Base-by-base conservation (phyloP, 1,140 invertebrate genomes). In the Phymorhynchus buccinoides region DNA sequence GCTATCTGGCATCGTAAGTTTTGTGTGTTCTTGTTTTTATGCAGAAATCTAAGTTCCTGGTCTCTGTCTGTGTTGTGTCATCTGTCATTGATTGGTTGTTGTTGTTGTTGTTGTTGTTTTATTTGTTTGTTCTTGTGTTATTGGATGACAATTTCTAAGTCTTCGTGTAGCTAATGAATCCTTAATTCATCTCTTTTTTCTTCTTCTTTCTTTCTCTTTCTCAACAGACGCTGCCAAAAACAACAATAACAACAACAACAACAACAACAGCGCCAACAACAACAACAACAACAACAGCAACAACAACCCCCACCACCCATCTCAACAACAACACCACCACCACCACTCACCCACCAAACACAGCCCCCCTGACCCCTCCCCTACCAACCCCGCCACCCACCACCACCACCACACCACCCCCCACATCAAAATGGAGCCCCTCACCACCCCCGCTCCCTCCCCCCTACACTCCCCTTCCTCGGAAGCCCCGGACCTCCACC, bases 381-480 rank as follows among this genome's bases (percentile, higher is more conserved):
- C 9, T 4, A 6, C 32, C 9, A 6, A 30, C 27, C 78, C 7
- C n/a, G n/a, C 44, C 78, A 32, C 1, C 52, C 30, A n/a, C n/a
- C 62, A 66, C 3, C 32, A 73, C 9, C 44, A 30, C 27, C 78
- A 30, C 78, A 30, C 44, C 78, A 32, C 1, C 52, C 30, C 44
- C 37, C 39, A 71, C 30, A 66, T 83, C 66, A 83, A 83, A 66
- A 22, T 83, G 81, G 81, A 83, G 32, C 81, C 81, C 37, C 71
- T 44, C 35, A 0, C 66, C 39, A 18, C 39, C 14, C 22, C n/a
- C 39, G 37, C 75, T 1, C 32, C 35, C 32, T 35, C 35, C 9
- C 12, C 73, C 3, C 27, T 7, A n/a, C 18, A n/a, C n/a, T 30
- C 35, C 30, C 56, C 56, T 12, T 30, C 56, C 37, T 35, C 30